Evolutionary conservation across 2,888 invertebrate genomes (phyloP).

Genomic region (Caenorhabditis sp.): DNA sequence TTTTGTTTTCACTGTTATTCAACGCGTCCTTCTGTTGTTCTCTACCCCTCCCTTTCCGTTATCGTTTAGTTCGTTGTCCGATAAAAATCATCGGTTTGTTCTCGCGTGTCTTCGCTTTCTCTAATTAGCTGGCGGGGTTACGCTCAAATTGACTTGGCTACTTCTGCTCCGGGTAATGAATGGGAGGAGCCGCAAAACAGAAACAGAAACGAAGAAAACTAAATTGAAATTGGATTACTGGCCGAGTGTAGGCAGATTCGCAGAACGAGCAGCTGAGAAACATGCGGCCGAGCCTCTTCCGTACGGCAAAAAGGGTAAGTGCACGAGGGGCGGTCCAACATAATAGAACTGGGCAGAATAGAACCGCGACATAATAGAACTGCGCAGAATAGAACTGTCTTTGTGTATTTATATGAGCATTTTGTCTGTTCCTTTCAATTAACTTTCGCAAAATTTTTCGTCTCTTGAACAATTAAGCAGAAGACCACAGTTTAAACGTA

Average conservation of each 20-base stretch:
- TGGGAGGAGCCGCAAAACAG: slow-evolving; percentile 16
- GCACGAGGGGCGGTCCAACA: no score
- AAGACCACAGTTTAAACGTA: no score
- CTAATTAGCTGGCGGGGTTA: slow-evolving; percentile 30
- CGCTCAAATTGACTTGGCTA: slow-evolving; percentile 25
- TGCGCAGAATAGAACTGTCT: no score
- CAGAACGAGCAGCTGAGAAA: background rate
- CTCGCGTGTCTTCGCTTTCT: background rate
- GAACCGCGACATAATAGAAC: no score
- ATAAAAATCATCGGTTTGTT: slow-evolving; percentile 26
- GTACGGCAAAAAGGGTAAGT: slow-evolving; percentile 22
- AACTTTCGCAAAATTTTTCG: no score
- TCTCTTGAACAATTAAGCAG: no score
- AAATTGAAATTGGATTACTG: slow-evolving; percentile 50
- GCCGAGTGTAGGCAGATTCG: background rate
- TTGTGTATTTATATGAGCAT: no score
- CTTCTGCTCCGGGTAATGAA: slow-evolving; percentile 17
- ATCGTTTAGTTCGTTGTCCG: slow-evolving; percentile 3
- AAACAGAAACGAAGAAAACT: slow-evolving; percentile 23
- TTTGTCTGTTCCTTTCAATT: no score
- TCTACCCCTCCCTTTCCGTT: background rate
- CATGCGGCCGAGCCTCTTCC: background rate
- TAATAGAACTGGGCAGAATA: background rate
- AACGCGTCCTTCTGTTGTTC: no score
- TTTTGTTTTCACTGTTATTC: background rate